These are phyloP conservation scores for Muricea muricata DNA, from an alignment of 92 coral and sea anemone genomes.

Conservation along the genomic window DNA sequence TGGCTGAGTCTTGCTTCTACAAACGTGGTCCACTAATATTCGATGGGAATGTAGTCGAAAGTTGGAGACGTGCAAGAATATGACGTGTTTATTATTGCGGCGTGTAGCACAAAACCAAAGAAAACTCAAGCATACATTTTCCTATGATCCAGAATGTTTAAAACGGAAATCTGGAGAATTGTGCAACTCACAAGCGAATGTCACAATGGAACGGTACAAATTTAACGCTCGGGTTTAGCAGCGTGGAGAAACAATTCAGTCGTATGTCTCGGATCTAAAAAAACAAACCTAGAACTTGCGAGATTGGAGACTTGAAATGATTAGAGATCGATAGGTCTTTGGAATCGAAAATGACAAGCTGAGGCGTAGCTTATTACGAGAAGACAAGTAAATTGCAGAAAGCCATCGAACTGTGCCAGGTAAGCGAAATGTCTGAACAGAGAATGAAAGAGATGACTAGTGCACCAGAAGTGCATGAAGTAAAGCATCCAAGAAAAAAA, in stretches of 20 bases:
- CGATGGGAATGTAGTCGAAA: slow-evolving; percentile 39
- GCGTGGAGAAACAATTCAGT: slow-evolving; percentile 38
- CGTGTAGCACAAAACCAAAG: not conserved
- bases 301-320: slow-evolving; percentile 45
- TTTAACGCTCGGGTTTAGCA: slow-evolving; percentile 32
- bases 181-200: no score
- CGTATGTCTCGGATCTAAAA: slow-evolving; percentile 22
- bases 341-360: slow-evolving; percentile 32
- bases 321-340: slow-evolving; percentile 22
- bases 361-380: slow-evolving; percentile 22
- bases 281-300: slow-evolving; percentile 43
- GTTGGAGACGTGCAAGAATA: slow-evolving; percentile 47
- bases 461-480: slow-evolving; percentile 28
- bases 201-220: slow-evolving; percentile 43
- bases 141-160: slow-evolving; percentile 32
- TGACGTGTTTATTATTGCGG: slow-evolving; percentile 34
- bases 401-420: no score
- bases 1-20: slow-evolving; percentile 37
- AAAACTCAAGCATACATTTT: slow-evolving; percentile 48
- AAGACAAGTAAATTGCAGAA: slow-evolving; percentile 29
- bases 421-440: slow-evolving; percentile 38
- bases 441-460: slow-evolving; percentile 29
- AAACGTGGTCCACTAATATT: slow-evolving; percentile 32
- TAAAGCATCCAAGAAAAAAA: not conserved
- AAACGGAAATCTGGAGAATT: slow-evolving; percentile 31